These are phyloP conservation scores for Chloebia gouldiae DNA, from an alignment of 2,113 vertebrate genomes.

Conservation along the genomic window DNA sequence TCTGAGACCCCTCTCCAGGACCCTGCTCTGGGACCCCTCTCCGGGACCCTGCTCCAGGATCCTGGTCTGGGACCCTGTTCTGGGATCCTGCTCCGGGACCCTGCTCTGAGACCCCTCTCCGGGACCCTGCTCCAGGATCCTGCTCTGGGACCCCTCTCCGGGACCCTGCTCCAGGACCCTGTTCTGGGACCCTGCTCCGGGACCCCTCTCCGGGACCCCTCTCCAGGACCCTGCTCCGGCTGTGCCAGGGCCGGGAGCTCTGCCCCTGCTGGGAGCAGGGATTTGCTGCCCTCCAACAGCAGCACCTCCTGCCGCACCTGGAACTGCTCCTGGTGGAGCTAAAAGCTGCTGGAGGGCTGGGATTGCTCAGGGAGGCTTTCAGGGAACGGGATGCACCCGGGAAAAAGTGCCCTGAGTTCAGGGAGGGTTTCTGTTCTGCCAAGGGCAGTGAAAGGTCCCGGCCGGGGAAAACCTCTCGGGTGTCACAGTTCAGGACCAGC, in stretches of 20 bases:
- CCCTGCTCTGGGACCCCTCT: no score
- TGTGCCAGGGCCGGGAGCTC: not conserved
- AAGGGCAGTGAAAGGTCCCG: not conserved
- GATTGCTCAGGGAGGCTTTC: not conserved
- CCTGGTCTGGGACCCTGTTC: no score
- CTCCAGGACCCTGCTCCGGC: no score
- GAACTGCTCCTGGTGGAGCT: not conserved
- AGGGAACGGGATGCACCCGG: not conserved
- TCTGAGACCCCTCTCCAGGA: no score
- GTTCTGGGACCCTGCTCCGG: no score
- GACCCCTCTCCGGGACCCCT: no score
- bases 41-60: no score
- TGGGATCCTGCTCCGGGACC: no score
- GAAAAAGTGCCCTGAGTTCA: not conserved
- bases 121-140: no score
- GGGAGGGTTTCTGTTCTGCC: not conserved
- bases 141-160: no score
- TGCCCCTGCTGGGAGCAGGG: not conserved
- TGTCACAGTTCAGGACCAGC: accelerated
- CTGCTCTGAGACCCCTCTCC: no score
- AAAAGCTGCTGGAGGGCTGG: not conserved
- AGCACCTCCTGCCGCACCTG: not conserved
- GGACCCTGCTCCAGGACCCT: no score
- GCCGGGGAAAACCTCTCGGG: accelerated
- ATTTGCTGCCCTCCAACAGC: not conserved